A percentile compares a stretch with the other conserved stretches of the same genome.
These are phyloP conservation scores for Trichoplusia ni DNA, from an alignment of 1,140 invertebrate species.

Conservation along the genomic window DNA sequence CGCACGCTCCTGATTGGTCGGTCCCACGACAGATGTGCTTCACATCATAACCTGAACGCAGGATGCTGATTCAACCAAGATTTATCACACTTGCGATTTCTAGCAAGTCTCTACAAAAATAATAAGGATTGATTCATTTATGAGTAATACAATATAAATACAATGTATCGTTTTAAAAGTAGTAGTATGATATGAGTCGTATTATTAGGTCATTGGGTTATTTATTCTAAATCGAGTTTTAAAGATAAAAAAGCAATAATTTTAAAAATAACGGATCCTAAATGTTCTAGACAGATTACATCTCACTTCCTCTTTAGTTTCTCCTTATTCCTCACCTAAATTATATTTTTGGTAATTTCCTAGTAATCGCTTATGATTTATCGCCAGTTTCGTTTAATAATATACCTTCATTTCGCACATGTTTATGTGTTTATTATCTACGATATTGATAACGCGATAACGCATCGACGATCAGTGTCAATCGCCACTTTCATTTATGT, in stretches of 20 bases:
- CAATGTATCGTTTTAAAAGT: neutral
- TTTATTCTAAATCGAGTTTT: neutral
- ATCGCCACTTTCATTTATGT: neutral
- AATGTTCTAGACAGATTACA: too few species aligned
- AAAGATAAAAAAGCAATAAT: too few species aligned
- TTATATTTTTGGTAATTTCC: too few species aligned
- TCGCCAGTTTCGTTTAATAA: neutral
- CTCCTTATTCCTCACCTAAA: too few species aligned
- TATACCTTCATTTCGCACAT: neutral
- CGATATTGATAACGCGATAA: slow-evolving; percentile 3
- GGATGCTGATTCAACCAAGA: slow-evolving; percentile 32
- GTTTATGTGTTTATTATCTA: neutral
- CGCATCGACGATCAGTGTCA: slow-evolving; percentile 5
- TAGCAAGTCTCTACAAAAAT: neutral
- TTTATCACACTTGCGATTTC: slow-evolving; percentile 29
- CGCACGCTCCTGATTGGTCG: slow-evolving; percentile 61
- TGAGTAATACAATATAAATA: neutral
- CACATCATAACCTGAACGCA: slow-evolving; percentile 23
- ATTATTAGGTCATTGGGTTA: neutral
- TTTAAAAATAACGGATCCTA: too few species aligned
- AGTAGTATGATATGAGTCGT: neutral
- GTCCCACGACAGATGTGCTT: slow-evolving; percentile 55
- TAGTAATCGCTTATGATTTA: too few species aligned
- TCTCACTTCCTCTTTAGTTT: too few species aligned
- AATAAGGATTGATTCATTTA: neutral